Percentiles rank a stretch among this genome's conserved stretches.
phyloP scores from a whole-genome alignment of 2,797 vertebrate species.

The Cuniculus paca region DNA sequence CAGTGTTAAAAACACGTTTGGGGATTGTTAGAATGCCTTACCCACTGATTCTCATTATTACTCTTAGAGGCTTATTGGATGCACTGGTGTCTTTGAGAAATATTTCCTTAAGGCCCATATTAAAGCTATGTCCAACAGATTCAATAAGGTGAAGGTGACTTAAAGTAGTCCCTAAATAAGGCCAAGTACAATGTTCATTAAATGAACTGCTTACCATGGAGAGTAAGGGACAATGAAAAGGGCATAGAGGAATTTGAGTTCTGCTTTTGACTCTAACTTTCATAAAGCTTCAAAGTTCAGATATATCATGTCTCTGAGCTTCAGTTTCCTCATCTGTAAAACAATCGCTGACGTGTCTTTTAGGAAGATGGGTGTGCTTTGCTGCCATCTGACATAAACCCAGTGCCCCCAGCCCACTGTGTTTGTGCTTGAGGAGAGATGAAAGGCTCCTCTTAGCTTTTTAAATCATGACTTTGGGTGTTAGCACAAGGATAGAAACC shows the following conservation, averaged over 20 bases:
- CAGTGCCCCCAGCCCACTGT: background rate
- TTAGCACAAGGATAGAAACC: background rate
- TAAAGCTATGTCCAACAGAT: slow-evolving; percentile 23
- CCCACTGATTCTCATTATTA: slow-evolving; percentile 79
- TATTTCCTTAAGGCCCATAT: slow-evolving; percentile 52
- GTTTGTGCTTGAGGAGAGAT: background rate
- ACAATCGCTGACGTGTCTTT: background rate
- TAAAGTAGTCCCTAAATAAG: slow-evolving; percentile 41
- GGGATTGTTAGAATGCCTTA: slow-evolving; percentile 82
- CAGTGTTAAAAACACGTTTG: slow-evolving; percentile 84
- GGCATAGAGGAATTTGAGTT: background rate
- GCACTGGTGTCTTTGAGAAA: slow-evolving; percentile 52
- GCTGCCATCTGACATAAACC: background rate
- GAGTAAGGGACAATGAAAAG: background rate
- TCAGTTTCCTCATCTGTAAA: slow-evolving; percentile 4
- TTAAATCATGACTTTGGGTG: background rate
- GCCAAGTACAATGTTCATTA: background rate
- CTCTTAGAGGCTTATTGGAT: slow-evolving; percentile 64
- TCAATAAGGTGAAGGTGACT: slow-evolving; percentile 42
- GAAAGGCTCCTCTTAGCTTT: background rate
- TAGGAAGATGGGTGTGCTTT: background rate
- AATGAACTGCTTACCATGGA: background rate
- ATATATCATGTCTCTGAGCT: background rate
- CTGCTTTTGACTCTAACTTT: background rate
- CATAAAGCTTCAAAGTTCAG: background rate